phyloP scores from a whole-genome alignment of 1,140 invertebrate genomes.

The Apocrypta bakeri region DNA sequence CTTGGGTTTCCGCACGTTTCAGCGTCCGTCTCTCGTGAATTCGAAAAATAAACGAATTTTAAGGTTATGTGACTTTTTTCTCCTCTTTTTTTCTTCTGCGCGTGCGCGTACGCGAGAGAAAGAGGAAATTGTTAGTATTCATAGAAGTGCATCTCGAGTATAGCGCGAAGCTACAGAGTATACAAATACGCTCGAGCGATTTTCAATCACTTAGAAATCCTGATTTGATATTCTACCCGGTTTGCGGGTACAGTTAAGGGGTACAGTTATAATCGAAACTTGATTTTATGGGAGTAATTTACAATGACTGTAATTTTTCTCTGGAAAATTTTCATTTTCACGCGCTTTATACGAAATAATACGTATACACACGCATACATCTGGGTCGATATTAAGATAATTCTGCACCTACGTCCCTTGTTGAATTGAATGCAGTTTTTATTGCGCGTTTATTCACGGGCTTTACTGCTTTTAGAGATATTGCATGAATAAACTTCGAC shows the following conservation, averaged over 20 bases:
- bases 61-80: background rate
- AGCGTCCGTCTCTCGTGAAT: background rate
- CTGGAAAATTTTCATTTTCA: background rate
- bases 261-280: slow-evolving; percentile 5
- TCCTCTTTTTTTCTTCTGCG: too few relatives aligned
- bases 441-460: too few relatives aligned
- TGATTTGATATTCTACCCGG: slow-evolving; percentile 22
- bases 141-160: background rate
- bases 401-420: too few relatives aligned
- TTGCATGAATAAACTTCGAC: too few relatives aligned
- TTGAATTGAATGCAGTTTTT: too few relatives aligned
- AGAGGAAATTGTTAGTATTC: background rate
- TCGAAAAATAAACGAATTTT: background rate
- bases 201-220: slow-evolving; percentile 6
- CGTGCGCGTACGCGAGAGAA: too few relatives aligned
- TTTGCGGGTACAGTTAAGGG: slow-evolving; percentile 11
- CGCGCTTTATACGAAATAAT: background rate
- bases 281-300: background rate
- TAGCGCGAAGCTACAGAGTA: background rate
- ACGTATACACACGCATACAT: background rate
- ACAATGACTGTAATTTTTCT: background rate
- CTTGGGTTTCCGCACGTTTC: background rate
- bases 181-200: background rate
- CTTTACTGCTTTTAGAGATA: too few relatives aligned
- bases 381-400: background rate